Percentiles rank a stretch among this genome's conserved stretches.
Evolutionary conservation across 2,113 vertebrate species (phyloP).

Genomic region (Bambusicola thoracicus): DNA sequence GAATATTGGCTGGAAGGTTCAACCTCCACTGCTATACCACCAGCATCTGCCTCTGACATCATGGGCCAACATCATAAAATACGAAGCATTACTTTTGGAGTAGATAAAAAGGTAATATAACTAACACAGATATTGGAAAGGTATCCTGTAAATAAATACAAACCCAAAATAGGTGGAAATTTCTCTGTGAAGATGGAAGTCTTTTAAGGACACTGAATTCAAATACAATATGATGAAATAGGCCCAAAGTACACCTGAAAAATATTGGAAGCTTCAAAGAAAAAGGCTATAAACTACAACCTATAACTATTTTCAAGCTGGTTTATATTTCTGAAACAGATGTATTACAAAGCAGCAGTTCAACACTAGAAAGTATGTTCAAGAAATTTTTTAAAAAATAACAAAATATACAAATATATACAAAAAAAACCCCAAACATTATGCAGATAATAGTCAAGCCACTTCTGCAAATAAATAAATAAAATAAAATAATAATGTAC

Average conservation of each 20-base stretch:
- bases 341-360: background rate
- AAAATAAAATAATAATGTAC: fast-evolving
- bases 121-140: background rate
- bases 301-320: background rate
- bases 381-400: background rate
- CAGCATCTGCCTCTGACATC: no score
- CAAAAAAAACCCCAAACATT: background rate
- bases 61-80: no score
- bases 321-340: background rate
- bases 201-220: background rate
- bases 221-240: background rate
- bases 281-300: background rate
- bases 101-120: background rate
- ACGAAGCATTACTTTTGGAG: no score
- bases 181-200: background rate
- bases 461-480: background rate
- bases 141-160: background rate
- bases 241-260: background rate
- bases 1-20: no score
- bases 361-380: background rate
- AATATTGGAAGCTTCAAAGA: background rate
- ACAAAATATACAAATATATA: background rate
- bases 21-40: no score
- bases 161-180: background rate
- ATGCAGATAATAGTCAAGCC: no score